Evolutionary conservation across 2,888 invertebrate genomes (phyloP), one percentile per base, ranked within the genome.

Genomic region (Eumacrocentrus americanus): DNA sequence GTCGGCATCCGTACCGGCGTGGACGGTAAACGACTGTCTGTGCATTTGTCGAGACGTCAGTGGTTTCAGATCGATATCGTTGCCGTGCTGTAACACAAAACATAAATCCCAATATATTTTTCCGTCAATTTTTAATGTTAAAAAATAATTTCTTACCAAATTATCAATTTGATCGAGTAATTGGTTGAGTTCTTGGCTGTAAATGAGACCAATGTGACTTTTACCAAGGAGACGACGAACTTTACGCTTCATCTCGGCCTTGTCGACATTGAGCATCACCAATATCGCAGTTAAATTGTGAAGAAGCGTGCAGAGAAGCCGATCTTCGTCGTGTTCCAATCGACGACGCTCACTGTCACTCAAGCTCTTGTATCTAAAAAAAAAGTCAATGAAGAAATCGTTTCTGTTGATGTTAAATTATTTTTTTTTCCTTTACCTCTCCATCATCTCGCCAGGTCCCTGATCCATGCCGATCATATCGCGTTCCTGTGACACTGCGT

Each of bases 401-500:
- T 20, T 34, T 40, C 14, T 12, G 25, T 3, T 14, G 12, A 44
- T 12, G 14, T 56, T 18, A 38, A 7, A 34, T 34, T 23, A 12
- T 35, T 29, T 9, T 22, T 52, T 40, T n/a, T 29, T n/a, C n/a
- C 18, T 58, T 55, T 59, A 80, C 79, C 97, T 88, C 75, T 98
- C 98, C 95, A 98, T 97, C 98, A 98, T 98, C 83, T 98, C 98
- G 57, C 92, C 90, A 34, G 98, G 96, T 16, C 98, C 97, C 85
- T 99, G 98, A 84, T 99, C 99, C 98, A 99, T 98, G 56, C 99
- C 97, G 69, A 98, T 94, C 89, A 98, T 95, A 77, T 99, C 99
- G 18, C 99, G 85, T 79, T 99, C 99, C 81, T 99, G 98, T 42
- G 90, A 89, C 1, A 99, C 98, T 0, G 98, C 97, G 82, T 99